These are phyloP conservation scores for Cirrhinus mrigala DNA, from an alignment of 2,797 vertebrate genomes.

Conservation along the genomic window DNA sequence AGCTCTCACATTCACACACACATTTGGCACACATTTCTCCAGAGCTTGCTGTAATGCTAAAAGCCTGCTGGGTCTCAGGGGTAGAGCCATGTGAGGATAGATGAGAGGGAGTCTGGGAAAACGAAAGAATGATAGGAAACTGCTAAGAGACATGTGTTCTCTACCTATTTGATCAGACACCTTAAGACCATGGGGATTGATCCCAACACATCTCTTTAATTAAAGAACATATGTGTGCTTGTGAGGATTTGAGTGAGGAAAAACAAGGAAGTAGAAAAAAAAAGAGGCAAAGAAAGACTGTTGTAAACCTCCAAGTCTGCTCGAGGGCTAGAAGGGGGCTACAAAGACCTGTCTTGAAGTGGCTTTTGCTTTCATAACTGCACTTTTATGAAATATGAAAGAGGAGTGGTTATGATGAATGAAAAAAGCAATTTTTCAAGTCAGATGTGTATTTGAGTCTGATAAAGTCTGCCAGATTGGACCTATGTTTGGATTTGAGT, in stretches of 20 bases:
- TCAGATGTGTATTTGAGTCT: neutral
- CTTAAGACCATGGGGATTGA: conserved; percentile 34
- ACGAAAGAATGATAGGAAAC: neutral
- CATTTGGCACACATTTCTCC: conserved; percentile 27
- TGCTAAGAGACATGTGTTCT: conserved; percentile 5
- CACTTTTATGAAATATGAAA: neutral
- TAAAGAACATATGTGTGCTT: conserved; percentile 23
- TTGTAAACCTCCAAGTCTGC: neutral
- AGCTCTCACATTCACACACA: conserved; percentile 24
- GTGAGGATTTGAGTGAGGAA: conserved; percentile 12
- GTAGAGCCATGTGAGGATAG: conserved; percentile 10
- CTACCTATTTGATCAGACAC: conserved; percentile 45
- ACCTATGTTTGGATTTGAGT: neutral
- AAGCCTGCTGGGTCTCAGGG: conserved; percentile 31
- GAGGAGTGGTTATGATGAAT: conserved; percentile 3
- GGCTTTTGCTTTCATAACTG: neutral
- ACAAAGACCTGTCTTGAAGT: neutral
- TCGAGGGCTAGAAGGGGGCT: neutral
- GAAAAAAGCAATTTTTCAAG: neutral
- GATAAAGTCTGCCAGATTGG: neutral
- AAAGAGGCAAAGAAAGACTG: neutral
- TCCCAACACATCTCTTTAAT: conserved; percentile 47
- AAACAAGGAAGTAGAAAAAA: neutral
- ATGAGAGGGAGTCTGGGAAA: conserved; percentile 16
- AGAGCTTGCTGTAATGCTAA: conserved; percentile 45